These are phyloP conservation scores for Dipus sagitta DNA, from an alignment of 2,797 vertebrate genomes.

Conservation along the genomic window DNA sequence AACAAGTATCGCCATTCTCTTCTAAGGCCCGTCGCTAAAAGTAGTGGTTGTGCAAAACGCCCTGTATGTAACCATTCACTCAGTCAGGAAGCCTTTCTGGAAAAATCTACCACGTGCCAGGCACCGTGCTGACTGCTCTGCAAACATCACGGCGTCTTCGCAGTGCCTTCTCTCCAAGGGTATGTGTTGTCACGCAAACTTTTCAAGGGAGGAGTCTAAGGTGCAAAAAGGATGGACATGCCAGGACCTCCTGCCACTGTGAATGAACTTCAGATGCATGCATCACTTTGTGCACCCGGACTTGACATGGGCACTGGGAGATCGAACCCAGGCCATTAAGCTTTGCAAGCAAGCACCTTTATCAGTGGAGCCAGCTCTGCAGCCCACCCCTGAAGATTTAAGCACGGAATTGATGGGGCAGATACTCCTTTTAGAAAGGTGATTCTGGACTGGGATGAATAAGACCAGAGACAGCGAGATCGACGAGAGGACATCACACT, in stretches of 20 bases:
- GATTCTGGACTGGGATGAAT: background rate
- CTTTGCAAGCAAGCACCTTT: no score
- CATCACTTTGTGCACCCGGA: no score
- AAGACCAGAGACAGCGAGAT: background rate
- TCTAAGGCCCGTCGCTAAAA: background rate
- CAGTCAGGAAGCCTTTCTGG: background rate
- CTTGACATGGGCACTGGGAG: no score
- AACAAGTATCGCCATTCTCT: background rate
- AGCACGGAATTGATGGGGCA: background rate
- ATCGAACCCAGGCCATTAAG: no score
- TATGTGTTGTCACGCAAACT: background rate
- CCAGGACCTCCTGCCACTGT: no score
- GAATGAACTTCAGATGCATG: no score
- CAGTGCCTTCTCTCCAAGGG: background rate
- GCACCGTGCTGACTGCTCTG: background rate
- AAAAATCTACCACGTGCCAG: background rate
- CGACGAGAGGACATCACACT: background rate
- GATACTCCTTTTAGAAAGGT: background rate
- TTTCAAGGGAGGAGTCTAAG: background rate
- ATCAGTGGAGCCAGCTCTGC: no score
- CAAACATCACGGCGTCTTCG: background rate
- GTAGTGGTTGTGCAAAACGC: background rate
- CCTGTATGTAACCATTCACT: background rate
- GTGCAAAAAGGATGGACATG: background rate
- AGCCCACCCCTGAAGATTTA: background rate